phyloP scores from a whole-genome alignment of 2,797 vertebrate species.

The Amazona ochrocephala region DNA sequence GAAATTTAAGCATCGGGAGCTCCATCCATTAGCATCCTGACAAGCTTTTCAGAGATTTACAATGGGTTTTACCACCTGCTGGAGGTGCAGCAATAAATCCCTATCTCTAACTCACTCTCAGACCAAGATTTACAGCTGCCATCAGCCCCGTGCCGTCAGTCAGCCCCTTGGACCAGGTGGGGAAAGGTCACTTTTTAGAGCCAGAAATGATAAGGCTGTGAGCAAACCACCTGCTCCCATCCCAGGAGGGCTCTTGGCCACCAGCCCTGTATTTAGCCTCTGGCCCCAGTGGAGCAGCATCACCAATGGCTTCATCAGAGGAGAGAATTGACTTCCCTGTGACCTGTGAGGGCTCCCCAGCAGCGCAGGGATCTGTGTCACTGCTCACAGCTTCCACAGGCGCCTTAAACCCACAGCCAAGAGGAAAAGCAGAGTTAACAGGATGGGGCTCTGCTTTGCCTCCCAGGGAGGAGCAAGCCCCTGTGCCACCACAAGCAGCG shows the following conservation, averaged over 20 bases:
- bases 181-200: slow-evolving; percentile 43
- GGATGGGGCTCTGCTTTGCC: neutral
- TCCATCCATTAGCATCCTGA: slow-evolving; percentile 67
- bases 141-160: slow-evolving; percentile 58
- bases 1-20: slow-evolving; percentile 20
- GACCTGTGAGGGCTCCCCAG: neutral
- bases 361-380: rapidly evolving
- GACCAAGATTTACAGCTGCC: slow-evolving; percentile 67
- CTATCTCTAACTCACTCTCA: slow-evolving; percentile 53
- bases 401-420: neutral
- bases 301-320: neutral
- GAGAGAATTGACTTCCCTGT: neutral
- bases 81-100: slow-evolving; percentile 58
- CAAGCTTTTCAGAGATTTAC: slow-evolving; percentile 68
- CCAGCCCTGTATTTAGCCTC: neutral
- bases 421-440: neutral
- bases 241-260: neutral
- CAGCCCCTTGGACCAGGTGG: slow-evolving; percentile 4
- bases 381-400: neutral
- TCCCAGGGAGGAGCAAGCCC: neutral
- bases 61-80: slow-evolving; percentile 64
- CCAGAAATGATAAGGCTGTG: neutral
- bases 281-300: neutral
- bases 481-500: rapidly evolving
- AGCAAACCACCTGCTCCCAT: neutral